Base-by-base conservation (phyloP, 2,888 invertebrate genomes). In the Malacosoma neustria region DNA sequence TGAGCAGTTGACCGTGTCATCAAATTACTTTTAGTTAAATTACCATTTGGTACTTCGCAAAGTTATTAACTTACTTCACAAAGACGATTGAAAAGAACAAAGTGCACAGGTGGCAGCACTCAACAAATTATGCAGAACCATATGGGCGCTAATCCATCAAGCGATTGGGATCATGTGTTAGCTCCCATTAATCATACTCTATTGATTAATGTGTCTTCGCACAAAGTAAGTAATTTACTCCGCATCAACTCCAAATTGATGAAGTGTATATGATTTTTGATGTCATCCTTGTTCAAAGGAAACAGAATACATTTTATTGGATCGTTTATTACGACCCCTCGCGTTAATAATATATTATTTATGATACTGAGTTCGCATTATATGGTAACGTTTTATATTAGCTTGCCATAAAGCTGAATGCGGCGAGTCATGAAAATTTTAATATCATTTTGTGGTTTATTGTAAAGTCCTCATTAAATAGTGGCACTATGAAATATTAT, bases 131-230 rank as follows among this genome's bases (percentile, higher is more conserved):
- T 81, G 77, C 81, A 72, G 72, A 71, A 66, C 71, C 81, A 76
- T 77, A 79, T 79, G 84, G 76, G 59, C 64, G 72, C 79, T 81
- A 85, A 82, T 84, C 81, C 81, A 82, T 85, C 84, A 85, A 71
- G 53, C 73, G 70, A 77, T 79, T 72, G 70, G 57, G 70, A 72
- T 72, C 71, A 66, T 63, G 61, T 55, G 71, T 65, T 56, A 50
- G 61, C 69, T 63, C 56, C 60, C 81, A 85, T 85, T 81, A 82
- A 85, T 85, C 82, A 85, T 75, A 65, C 72, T 64, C 61, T 72
- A 84, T 82, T 82, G 84, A 84, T 85, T 82, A 81, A 82, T 81
- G 76, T 77, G 74, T 81, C 73, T 58, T 65, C 69, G 53, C 64
- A 71, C 69, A 75, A 79, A 79, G 71, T 79, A 72, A 71, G 64